Evolutionary conservation across 2,113 vertebrate species (phyloP), one percentile per base, ranked within the genome.

Genomic region (Elaphurus davidianus): DNA sequence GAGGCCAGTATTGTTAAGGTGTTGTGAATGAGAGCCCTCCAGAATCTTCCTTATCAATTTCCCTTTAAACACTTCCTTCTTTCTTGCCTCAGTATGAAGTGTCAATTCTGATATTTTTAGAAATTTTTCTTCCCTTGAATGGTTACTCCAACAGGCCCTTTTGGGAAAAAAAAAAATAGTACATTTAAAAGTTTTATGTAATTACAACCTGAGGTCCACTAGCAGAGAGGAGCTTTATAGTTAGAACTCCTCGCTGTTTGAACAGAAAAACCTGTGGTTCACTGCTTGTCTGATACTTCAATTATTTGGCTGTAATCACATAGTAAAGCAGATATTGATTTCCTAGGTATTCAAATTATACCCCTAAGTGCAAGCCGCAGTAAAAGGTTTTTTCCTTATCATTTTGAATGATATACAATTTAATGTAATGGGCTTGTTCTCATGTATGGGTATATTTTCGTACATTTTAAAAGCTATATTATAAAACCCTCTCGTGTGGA

Each of bases 301-400:
- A 98, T 99, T 99, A 99, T 98, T 98, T 98, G 94, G 90, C 97
- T 98, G 94, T 97, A 99, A 99, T 98, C 98, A 98, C 97, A 98
- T 92, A 98, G 97, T 97, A 98, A 98, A 99, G 98, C 71, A 98
- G 91, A 98, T 99, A 99, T 98, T 98, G 99, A 99, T 99, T 99
- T 98, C 93, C 98, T 97, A 96, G 90, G 97, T 98, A 99, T 99
- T 98, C 97, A 99, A 98, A 99, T 98, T 98, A 97, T 54, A 98
- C 87, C 90, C 94, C 92, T 98, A 97, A 98, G 97, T 98, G 91
- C 74, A 98, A 95, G 57, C 94, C 76, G 62, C 92, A 98, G 94
- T 97, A 97, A 98, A 98, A 98, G 14, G 59, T 7, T 96, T 98
- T 97, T 98, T 62, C 23, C 43, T 76, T 76, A 83, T 98, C 52